These are phyloP conservation scores for Lathamus discolor DNA, from an alignment of 2,113 vertebrate species.

Conservation along the genomic window DNA sequence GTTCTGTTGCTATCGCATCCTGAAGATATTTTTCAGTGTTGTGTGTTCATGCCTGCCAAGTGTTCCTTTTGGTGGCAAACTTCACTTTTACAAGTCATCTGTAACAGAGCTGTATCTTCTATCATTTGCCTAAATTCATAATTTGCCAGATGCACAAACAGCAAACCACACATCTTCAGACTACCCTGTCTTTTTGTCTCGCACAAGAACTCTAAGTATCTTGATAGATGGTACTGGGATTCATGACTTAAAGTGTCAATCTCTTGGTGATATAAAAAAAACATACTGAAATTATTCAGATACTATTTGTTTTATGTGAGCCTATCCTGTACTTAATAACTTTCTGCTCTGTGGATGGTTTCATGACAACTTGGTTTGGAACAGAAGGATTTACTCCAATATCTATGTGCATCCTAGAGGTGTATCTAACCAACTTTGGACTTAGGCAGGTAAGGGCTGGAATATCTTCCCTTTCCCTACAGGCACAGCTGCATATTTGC, in stretches of 20 bases:
- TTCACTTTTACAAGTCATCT: background rate
- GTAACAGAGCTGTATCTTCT: background rate
- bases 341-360: background rate
- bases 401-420: background rate
- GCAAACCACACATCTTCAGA: background rate
- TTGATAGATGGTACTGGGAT: background rate
- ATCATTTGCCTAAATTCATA: background rate
- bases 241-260: background rate
- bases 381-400: background rate
- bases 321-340: background rate
- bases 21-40: background rate
- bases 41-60: background rate
- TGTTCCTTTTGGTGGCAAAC: background rate
- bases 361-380: background rate
- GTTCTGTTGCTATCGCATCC: background rate
- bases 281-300: background rate
- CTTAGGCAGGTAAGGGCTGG: background rate
- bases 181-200: background rate
- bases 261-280: background rate
- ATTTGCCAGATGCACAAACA: background rate
- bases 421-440: background rate
- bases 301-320: background rate
- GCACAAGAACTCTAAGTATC: background rate
- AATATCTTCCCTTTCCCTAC: background rate
- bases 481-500: background rate